phyloP scores from a whole-genome alignment of 2,888 invertebrate species.

The Lamproptera curius region DNA sequence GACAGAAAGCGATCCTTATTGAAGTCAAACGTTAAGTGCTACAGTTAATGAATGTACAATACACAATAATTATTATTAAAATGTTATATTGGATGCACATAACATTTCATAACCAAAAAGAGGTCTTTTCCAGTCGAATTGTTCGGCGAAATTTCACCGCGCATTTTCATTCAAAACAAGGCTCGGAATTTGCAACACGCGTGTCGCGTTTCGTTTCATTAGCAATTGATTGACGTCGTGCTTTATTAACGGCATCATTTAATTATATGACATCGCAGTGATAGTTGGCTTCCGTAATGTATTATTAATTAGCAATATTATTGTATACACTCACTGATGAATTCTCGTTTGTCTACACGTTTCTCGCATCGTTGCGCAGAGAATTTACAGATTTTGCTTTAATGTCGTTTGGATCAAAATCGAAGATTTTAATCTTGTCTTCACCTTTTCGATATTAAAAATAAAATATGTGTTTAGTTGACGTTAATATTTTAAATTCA shows the following conservation, averaged over 20 bases:
- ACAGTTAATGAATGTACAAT: neutral
- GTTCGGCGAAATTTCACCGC: neutral
- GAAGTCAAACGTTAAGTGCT: neutral
- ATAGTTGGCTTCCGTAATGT: neutral
- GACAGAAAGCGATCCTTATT: no score
- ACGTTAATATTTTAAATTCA: no score
- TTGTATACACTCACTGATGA: no score
- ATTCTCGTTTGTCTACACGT: no score
- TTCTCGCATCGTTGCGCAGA: no score
- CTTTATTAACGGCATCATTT: constrained; percentile 46
- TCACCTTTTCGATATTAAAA: no score
- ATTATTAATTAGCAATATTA: no score
- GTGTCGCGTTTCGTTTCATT: constrained; percentile 46
- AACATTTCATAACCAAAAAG: neutral
- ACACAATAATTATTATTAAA: neutral
- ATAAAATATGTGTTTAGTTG: no score
- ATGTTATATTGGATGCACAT: neutral
- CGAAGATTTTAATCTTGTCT: no score
- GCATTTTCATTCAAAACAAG: neutral
- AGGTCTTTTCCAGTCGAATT: neutral
- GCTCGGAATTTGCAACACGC: neutral
- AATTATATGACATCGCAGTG: constrained; percentile 26
- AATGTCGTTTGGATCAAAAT: no score
- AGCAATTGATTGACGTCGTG: constrained; percentile 40
- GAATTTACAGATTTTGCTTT: no score